Base-by-base conservation (phyloP, 2,888 invertebrate genomes). In the Antitype chi region DNA sequence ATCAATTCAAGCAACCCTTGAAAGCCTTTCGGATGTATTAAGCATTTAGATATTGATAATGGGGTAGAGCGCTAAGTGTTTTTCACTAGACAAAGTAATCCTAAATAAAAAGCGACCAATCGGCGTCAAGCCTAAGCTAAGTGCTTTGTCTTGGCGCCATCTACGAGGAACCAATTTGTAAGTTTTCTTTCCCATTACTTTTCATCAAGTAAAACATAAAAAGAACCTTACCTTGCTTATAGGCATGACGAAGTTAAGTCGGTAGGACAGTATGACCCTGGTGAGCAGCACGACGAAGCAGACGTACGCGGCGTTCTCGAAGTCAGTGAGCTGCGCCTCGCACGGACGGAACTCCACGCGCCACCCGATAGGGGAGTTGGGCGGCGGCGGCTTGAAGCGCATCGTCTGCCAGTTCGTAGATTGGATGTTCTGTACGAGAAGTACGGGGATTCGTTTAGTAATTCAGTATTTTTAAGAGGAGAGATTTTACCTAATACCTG, bases 351-450 rank as follows among this genome's bases (percentile, higher is more conserved):
- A 99, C 97, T 99, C 99, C 1, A 99, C 99, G 87, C 99, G 97
- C 99, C 99, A 99, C 57, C 99, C 99, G 91, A 99, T 99, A 70
- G 98, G 97, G 15, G 99, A 99, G 93, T 99, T 98, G 0, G 99
- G 99, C 43, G 99, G 99, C 63, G 99, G 99, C 52, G 99, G 99
- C 96, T 99, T 99, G 96, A 99, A 99, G 60, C 99, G 97, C 99
- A 99, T 99, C 53, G 99, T 99, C 96, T 99, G 99, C 99, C 99
- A 99, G 97, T 99, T 99, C 49, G 99, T 99, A 0, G 99, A 99
- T 93, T 99, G 99, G 88, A 99, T 99, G 93, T 99, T 99, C 98
- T 99, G 93, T 6, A 69, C 20, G 53, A 2, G 72, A 64, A 52
- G 43, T 49, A 55, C 49, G 43, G n/a, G 1, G 5, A 20, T 43